Conservation (phyloP, 2,888 invertebrate genomes). For the Lasius fuliginosus region DNA sequence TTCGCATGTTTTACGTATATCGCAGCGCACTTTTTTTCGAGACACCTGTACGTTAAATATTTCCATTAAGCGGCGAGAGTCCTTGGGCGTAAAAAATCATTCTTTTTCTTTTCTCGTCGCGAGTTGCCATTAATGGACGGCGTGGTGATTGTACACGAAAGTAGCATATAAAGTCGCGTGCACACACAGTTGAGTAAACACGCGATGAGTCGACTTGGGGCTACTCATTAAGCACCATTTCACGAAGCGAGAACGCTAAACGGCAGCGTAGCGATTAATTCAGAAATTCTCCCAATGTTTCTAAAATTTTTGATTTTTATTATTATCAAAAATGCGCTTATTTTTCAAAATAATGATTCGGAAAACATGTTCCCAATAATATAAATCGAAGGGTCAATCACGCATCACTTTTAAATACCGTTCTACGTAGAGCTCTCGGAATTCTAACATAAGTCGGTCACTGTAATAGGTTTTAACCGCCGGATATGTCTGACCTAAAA, state of each 20-base stretch:
- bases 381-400: neutral
- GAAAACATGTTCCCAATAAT: neutral
- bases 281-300: neutral
- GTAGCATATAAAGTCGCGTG: conserved; percentile 31
- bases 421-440: neutral
- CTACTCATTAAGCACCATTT: neutral
- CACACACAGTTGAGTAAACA: conserved; percentile 8
- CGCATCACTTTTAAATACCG: neutral
- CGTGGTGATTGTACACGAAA: conserved; percentile 14
- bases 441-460: conserved; percentile 16
- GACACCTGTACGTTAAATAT: conserved; percentile 10
- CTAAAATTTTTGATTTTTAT: neutral
- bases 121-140: conserved; percentile 16
- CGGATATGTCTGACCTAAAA: conserved; percentile 20
- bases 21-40: neutral
- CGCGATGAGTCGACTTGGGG: neutral
- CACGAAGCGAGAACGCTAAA: conserved; percentile 7
- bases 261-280: neutral
- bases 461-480: neutral
- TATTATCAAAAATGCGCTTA: neutral
- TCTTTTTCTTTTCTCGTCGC: conserved; percentile 27
- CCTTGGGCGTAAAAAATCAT: conserved; percentile 27
- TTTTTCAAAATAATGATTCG: neutral
- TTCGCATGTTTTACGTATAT: neutral
- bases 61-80: neutral